phyloP scores from a whole-genome alignment of 2,888 invertebrate genomes.

The Brenthis daphne region DNA sequence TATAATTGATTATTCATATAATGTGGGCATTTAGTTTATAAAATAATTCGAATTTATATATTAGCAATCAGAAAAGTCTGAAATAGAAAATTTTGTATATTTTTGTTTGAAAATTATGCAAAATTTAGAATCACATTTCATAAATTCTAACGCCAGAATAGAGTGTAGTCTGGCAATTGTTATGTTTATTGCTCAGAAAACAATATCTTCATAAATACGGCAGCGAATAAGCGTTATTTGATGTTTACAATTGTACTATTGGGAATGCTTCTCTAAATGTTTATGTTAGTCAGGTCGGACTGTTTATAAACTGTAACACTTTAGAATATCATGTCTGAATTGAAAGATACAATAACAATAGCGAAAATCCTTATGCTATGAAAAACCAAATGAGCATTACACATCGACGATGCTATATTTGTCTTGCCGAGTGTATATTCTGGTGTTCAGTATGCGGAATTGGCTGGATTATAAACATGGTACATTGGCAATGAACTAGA shows the following conservation, averaged over 20 bases:
- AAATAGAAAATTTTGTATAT: not conserved
- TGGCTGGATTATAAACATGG: conserved; percentile 8
- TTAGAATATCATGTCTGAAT: conserved; percentile 49
- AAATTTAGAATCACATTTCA: conserved; percentile 1
- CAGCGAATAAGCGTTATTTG: conserved; percentile 49
- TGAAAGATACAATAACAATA: conserved; percentile 44
- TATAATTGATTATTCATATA: too few relatives aligned
- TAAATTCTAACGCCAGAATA: conserved; percentile 11
- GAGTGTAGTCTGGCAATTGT: conserved; percentile 10
- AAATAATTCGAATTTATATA: too few relatives aligned
- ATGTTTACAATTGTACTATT: conserved; percentile 63
- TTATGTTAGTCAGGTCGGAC: conserved; percentile 59
- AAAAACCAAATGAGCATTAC: conserved; percentile 16
- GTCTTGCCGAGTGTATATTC: not conserved
- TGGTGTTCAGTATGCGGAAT: not conserved
- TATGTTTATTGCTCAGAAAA: conserved; percentile 50
- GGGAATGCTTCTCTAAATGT: conserved; percentile 57
- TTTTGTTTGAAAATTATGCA: not conserved
- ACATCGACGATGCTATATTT: not conserved
- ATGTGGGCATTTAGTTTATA: too few relatives aligned
- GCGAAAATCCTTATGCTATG: conserved; percentile 37
- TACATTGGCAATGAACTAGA: too few relatives aligned
- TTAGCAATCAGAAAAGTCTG: too few relatives aligned
- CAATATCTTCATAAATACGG: conserved; percentile 59
- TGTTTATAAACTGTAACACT: conserved; percentile 67